Evolutionary conservation across 53 echinoderm and acorn worm species (phyloP).

Genomic region (Astropecten irregularis): DNA sequence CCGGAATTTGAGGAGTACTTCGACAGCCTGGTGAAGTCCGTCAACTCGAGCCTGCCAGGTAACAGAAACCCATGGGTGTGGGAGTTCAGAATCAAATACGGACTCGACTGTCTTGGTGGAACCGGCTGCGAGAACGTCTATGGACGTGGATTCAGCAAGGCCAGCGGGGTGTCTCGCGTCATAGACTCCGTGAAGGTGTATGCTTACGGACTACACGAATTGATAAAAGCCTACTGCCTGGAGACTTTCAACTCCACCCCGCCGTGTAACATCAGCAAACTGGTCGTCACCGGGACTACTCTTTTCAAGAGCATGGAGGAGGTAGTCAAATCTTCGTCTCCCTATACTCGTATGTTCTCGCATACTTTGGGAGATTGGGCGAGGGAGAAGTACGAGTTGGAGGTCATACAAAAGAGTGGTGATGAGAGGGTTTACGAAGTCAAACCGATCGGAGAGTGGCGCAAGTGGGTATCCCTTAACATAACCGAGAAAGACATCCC

Average conservation of each 20-base stretch:
- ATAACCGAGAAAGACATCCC: conserved; percentile 22
- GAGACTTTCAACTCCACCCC: not conserved
- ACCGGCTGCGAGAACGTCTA: not conserved
- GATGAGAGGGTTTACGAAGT: conserved; percentile 14
- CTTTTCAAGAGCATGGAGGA: conserved; percentile 4
- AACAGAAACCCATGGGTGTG: conserved; percentile 45
- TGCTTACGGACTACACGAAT: conserved; percentile 44
- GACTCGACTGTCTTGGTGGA: not conserved
- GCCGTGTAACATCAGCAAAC: not conserved
- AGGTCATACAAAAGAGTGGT: not conserved
- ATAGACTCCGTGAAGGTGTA: conserved; percentile 66
- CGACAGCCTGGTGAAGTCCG: not conserved
- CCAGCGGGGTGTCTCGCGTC: conserved; percentile 53
- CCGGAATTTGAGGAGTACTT: conserved; percentile 73
- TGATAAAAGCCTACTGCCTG: conserved; percentile 4
- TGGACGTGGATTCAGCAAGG: conserved; percentile 11
- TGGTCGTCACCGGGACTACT: not conserved
- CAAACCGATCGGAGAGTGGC: conserved; percentile 53
- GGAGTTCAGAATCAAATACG: not conserved
- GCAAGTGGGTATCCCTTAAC: not conserved
- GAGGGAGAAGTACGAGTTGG: conserved; percentile 16
- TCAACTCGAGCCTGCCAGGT: conserved; percentile 7
- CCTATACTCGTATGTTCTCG: conserved; percentile 16
- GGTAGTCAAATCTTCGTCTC: not conserved
- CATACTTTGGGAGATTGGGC: not conserved